These are phyloP conservation scores for Okapia johnstoni DNA, from an alignment of 2,113 vertebrate genomes.

Conservation along the genomic window DNA sequence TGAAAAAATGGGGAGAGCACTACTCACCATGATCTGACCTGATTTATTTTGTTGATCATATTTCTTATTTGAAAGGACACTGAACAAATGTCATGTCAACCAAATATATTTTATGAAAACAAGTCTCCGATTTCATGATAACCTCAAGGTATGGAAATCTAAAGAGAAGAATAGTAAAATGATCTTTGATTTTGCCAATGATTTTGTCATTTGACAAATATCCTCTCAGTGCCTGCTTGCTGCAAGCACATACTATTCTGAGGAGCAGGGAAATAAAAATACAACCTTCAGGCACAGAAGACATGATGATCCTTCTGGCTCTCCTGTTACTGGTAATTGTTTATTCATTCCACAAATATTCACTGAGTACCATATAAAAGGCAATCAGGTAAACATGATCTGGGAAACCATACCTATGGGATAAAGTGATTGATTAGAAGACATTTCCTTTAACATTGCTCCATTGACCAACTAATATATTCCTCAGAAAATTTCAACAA, in stretches of 20 bases:
- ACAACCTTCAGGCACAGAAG: background rate
- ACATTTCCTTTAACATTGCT: background rate
- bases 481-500: background rate
- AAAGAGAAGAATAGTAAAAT: background rate
- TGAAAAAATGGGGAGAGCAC: background rate
- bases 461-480: background rate
- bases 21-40: background rate
- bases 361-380: background rate
- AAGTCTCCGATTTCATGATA: background rate
- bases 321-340: background rate
- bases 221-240: background rate
- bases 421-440: background rate
- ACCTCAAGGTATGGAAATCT: background rate
- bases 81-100: background rate
- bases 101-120: background rate
- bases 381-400: background rate
- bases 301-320: background rate
- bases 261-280: background rate
- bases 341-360: background rate
- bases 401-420: background rate
- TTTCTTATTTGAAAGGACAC: background rate
- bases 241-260: fast-evolving
- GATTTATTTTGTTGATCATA: background rate
- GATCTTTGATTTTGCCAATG: background rate
- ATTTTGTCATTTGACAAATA: background rate